These are phyloP conservation scores for Carassius carassius DNA, from an alignment of 2,113 vertebrate genomes.

Conservation along the genomic window DNA sequence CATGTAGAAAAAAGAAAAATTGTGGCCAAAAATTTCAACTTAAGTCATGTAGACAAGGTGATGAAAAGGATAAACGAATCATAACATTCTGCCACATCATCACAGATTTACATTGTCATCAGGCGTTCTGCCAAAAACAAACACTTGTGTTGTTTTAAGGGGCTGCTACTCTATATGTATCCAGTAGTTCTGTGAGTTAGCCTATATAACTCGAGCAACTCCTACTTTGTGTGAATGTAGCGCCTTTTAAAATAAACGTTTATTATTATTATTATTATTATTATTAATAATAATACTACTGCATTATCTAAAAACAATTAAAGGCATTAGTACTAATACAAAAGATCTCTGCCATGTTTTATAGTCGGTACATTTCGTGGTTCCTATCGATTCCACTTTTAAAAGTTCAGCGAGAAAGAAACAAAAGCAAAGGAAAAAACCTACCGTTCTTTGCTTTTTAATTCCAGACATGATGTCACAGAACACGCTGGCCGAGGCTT, in stretches of 20 bases:
- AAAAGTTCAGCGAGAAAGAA: not conserved
- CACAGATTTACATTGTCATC: not conserved
- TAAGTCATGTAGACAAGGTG: not conserved
- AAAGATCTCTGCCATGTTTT: too few species aligned
- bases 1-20: too few species aligned
- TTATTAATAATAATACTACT: too few species aligned
- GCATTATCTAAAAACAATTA: not conserved
- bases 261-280: too few species aligned
- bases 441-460: conserved; percentile 82
- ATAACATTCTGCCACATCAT: conserved; percentile 11
- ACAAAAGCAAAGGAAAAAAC: not conserved
- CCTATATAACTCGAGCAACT: not conserved
- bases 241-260: not conserved
- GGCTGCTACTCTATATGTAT: not conserved
- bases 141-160: not conserved
- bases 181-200: not conserved
- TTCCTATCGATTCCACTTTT: not conserved
- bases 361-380: not conserved
- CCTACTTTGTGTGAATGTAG: not conserved
- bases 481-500: not conserved
- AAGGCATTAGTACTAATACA: not conserved
- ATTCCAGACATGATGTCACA: conserved; percentile 77
- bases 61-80: not conserved
- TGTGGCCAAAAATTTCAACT: too few species aligned
- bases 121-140: not conserved